phyloP scores from a whole-genome alignment of 2,888 invertebrate genomes.

The Laspeyria flexula region DNA sequence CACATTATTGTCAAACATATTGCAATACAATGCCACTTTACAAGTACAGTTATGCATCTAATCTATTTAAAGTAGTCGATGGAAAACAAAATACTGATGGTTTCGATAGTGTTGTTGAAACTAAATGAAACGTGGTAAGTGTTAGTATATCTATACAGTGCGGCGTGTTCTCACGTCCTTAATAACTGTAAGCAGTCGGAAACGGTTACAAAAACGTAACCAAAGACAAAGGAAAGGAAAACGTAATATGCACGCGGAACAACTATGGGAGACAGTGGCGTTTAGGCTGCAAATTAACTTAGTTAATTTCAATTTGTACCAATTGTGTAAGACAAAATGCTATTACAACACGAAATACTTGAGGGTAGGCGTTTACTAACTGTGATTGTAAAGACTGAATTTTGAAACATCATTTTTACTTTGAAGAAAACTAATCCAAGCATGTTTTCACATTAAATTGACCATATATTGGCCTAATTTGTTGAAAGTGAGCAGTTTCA shows the following conservation, averaged over 20 bases:
- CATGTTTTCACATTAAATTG: not conserved
- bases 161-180: slow-evolving; percentile 78
- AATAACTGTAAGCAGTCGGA: slow-evolving; percentile 78
- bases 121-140: slow-evolving; percentile 66
- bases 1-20: slow-evolving; percentile 23
- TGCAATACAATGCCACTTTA: slow-evolving; percentile 37
- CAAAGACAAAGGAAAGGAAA: slow-evolving; percentile 79
- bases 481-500: slow-evolving; percentile 56
- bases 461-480: slow-evolving; percentile 26
- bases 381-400: not conserved
- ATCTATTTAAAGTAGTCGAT: slow-evolving; percentile 48
- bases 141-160: slow-evolving; percentile 56
- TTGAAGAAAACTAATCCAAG: not conserved
- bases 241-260: slow-evolving; percentile 70
- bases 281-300: slow-evolving; percentile 52
- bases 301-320: slow-evolving; percentile 44
- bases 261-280: slow-evolving; percentile 61
- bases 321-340: slow-evolving; percentile 26
- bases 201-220: slow-evolving; percentile 80
- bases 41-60: slow-evolving; percentile 25
- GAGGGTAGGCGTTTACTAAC: not conserved
- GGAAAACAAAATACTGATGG: slow-evolving; percentile 56
- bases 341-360: slow-evolving; percentile 16
- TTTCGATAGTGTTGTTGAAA: slow-evolving; percentile 55
- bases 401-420: too few species aligned